Percentiles rank a stretch among this genome's conserved stretches.
Evolutionary conservation across 2,888 invertebrate species (phyloP).

Genomic region (Agriopis leucophaearia): DNA sequence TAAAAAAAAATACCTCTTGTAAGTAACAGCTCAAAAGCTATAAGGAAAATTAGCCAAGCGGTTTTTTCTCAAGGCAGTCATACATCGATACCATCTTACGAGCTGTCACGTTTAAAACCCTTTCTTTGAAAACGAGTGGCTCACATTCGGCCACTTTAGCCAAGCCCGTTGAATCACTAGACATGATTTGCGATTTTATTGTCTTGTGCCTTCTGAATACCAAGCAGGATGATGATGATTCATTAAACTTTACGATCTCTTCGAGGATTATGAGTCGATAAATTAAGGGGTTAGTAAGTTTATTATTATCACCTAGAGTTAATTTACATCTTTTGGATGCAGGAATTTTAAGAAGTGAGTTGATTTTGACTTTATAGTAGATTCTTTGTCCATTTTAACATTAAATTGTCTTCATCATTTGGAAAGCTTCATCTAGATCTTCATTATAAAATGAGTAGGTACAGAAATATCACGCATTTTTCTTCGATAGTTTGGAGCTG

Average conservation of each 20-base stretch:
- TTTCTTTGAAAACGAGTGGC: slow-evolving; percentile 64
- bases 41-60: slow-evolving; percentile 44
- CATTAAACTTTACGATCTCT: slow-evolving; percentile 50
- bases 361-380: background rate
- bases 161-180: slow-evolving; percentile 71
- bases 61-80: slow-evolving; percentile 55
- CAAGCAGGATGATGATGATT: slow-evolving; percentile 68
- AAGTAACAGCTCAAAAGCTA: background rate
- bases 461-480: no score
- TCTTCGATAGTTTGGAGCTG: no score
- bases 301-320: slow-evolving; percentile 38
- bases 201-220: slow-evolving; percentile 70
- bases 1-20: background rate
- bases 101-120: slow-evolving; percentile 57
- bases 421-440: no score
- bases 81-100: slow-evolving; percentile 63
- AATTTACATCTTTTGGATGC: slow-evolving; percentile 31
- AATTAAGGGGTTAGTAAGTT: slow-evolving; percentile 37
- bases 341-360: slow-evolving; percentile 16
- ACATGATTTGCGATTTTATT: slow-evolving; percentile 77
- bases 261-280: slow-evolving; percentile 37
- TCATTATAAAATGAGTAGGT: no score
- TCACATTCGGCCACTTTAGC: slow-evolving; percentile 53
- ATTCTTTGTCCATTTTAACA: background rate
- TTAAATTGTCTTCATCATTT: no score